Evolutionary conservation across 2,797 vertebrate genomes (phyloP).

Genomic region (Trichosurus vulpecula): DNA sequence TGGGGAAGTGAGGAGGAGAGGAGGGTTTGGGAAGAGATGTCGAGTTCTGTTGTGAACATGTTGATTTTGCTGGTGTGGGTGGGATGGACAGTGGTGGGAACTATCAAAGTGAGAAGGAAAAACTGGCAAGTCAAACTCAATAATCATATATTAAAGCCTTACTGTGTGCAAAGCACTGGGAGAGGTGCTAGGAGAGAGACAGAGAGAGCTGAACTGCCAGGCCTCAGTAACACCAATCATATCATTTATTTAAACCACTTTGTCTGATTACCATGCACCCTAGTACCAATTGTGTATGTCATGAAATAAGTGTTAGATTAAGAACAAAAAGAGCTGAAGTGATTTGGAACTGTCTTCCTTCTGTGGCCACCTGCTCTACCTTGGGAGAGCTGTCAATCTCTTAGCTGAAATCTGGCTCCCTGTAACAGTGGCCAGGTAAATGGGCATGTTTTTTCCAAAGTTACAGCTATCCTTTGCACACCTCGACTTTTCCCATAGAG

Average conservation of each 20-base stretch:
- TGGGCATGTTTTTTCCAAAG: no score
- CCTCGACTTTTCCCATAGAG: no score
- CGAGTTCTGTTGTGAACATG: accelerated
- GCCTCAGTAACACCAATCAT: neutral
- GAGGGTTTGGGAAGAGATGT: neutral
- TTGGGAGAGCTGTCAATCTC: neutral
- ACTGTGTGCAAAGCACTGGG: neutral
- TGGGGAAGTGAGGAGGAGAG: neutral
- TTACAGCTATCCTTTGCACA: no score
- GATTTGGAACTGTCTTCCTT: neutral
- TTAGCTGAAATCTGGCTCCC: no score
- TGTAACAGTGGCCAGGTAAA: no score
- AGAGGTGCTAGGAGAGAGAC: no score
- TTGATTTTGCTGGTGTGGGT: neutral
- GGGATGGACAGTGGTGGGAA: neutral
- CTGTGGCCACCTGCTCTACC: neutral
- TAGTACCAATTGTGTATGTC: neutral
- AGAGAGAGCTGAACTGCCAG: neutral
- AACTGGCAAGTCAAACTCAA: neutral
- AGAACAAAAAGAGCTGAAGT: neutral
- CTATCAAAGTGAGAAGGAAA: neutral
- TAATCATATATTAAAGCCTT: neutral
- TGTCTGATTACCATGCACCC: neutral
- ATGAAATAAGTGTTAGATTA: neutral
- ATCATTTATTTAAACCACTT: neutral